Conservation (phyloP, 2,797 vertebrate species). For the Prunella strophiata region DNA sequence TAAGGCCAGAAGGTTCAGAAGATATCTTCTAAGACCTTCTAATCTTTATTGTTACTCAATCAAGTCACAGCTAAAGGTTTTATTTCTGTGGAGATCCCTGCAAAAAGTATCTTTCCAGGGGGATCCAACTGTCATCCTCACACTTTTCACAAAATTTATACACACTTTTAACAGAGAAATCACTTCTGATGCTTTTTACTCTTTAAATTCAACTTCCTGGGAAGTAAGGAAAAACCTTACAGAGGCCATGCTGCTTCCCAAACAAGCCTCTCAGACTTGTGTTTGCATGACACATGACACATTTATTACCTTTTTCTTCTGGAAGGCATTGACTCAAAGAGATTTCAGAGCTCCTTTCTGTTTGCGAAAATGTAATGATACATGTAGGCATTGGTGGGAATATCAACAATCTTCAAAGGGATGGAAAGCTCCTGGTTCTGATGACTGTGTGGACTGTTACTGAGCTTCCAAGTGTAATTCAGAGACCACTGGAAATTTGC, state of each 20-base stretch:
- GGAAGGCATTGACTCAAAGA: not conserved
- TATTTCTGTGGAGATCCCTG: not conserved
- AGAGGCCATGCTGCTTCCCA: not conserved
- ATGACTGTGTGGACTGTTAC: fast-evolving
- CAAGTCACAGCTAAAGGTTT: not conserved
- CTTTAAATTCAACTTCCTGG: not conserved
- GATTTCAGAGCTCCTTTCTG: not conserved
- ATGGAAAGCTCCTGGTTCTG: not conserved
- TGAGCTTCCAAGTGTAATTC: not conserved
- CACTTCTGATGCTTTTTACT: not conserved
- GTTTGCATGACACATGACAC: not conserved
- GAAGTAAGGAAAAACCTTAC: not conserved
- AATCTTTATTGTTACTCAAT: not conserved
- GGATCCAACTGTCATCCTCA: not conserved
- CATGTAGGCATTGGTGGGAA: not conserved
- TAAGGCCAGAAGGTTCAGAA: not conserved
- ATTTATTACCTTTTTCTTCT: not conserved
- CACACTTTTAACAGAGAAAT: not conserved
- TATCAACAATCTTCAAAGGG: not conserved
- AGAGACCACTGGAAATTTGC: not conserved
- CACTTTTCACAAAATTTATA: not conserved
- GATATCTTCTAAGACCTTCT: not conserved
- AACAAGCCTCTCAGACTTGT: not conserved
- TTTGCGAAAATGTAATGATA: not conserved
- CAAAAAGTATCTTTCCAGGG: not conserved